phyloP scores from a whole-genome alignment of 2,113 vertebrate species.

The Scalopus aquaticus region DNA sequence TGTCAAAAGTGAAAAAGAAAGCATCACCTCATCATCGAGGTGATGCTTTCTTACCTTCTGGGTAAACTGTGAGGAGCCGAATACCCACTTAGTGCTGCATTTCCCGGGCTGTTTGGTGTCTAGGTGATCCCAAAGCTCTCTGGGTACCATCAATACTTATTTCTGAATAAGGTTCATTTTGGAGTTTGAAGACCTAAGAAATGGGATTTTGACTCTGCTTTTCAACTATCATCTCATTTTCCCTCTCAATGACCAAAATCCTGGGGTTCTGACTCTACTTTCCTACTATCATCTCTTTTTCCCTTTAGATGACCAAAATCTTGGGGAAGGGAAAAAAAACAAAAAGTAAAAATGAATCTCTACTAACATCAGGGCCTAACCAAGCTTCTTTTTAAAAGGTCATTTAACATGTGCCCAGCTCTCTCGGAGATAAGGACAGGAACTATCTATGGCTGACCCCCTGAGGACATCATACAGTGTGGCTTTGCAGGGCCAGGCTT shows the following conservation, averaged over 20 bases:
- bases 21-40: neutral
- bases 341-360: neutral
- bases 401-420: neutral
- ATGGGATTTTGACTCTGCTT: neutral
- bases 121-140: neutral
- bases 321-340: neutral
- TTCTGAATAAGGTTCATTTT: neutral
- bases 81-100: neutral
- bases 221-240: neutral
- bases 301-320: neutral
- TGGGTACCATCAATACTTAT: neutral
- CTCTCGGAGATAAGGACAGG: neutral
- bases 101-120: neutral
- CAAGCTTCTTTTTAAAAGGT: neutral
- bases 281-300: neutral
- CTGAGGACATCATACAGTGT: neutral
- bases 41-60: neutral
- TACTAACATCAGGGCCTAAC: neutral
- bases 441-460: neutral
- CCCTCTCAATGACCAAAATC: neutral
- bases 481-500: neutral
- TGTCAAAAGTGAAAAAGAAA: neutral
- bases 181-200: neutral
- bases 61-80: neutral
- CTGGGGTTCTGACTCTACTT: neutral